Conservation (phyloP, 2,888 invertebrate genomes). For the Hydrotaea cyrtoneurina region DNA sequence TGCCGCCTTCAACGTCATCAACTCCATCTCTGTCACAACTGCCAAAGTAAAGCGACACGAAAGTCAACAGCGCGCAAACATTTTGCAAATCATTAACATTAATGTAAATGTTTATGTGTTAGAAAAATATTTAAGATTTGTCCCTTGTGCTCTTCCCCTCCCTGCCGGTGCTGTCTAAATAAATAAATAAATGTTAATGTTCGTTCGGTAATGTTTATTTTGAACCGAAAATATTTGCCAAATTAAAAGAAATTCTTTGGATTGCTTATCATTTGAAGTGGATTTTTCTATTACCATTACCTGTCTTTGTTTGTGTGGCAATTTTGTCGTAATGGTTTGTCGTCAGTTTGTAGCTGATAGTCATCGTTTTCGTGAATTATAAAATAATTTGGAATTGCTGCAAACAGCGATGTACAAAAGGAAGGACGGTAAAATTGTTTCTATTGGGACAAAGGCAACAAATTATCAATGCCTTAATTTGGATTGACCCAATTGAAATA, state of each 20-base stretch:
- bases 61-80: conserved; percentile 31
- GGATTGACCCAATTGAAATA: too few species aligned
- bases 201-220: background rate
- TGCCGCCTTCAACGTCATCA: background rate
- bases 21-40: background rate
- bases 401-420: too few species aligned
- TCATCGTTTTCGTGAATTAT: too few species aligned
- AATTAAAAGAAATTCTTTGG: conserved; percentile 1
- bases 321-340: too few species aligned
- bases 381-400: too few species aligned
- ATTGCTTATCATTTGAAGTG: background rate
- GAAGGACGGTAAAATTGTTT: too few species aligned
- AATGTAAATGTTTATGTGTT: conserved; percentile 29
- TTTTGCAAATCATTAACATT: conserved; percentile 42
- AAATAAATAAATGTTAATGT: conserved; percentile 27
- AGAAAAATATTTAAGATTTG: background rate
- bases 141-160: background rate
- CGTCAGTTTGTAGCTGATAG: too few species aligned
- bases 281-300: background rate
- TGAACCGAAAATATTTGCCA: background rate
- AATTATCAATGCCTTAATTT: too few species aligned
- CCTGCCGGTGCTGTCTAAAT: background rate
- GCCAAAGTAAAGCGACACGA: background rate
- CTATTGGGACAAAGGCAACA: too few species aligned
- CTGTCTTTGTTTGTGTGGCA: background rate